Evolutionary conservation across 1,140 invertebrate genomes (phyloP), one percentile per base, ranked within the genome.

Genomic region (Holcopasites calliopsidis): DNA sequence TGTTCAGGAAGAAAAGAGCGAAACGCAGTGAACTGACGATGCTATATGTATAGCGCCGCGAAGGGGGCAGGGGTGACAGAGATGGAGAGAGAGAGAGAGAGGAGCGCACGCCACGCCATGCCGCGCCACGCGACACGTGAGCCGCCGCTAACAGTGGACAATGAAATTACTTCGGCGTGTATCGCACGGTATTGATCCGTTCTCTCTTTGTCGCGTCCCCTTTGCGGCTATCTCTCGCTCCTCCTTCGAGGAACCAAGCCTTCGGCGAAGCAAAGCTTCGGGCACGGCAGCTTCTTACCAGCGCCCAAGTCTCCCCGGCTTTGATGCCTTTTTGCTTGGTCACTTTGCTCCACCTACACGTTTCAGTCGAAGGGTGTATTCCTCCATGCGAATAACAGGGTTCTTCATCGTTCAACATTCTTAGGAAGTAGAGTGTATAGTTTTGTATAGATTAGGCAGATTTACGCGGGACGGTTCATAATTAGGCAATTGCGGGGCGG

Each of bases 91-190:
- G n/a, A 76, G 26, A 61, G 58, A 64, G 65, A 68, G 61, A 73
- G n/a, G 35, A 82, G 74, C 77, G 58, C 79, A 79, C 60, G 85
- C 77, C 76, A 80, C 42, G 68, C 76, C 77, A 83, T 62, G 79
- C 82, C 79, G 83, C 60, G 82, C 84, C 79, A 84, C 80, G 80
- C 85, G 86, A 86, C 87, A 87, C 85, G 86, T 86, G 86, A 88
- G 75, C 80, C 76, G 74, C 82, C 78, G 83, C 82, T 83, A 87
- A 88, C 83, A 88, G 83, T 87, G 86, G 86, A 88, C 87, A 88
- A 88, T 88, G 86, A 87, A 88, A 88, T 88, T 88, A 88, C 86
- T 88, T 88, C 69, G 77, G 85, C 86, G 82, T 85, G 82, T 87
- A 87, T 87, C 79, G 84, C 80, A 80, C 77, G 71, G 82, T 88